These are phyloP conservation scores for Halocynthia roretzi DNA, from an alignment of 23 tunicate species.

Conservation along the genomic window DNA sequence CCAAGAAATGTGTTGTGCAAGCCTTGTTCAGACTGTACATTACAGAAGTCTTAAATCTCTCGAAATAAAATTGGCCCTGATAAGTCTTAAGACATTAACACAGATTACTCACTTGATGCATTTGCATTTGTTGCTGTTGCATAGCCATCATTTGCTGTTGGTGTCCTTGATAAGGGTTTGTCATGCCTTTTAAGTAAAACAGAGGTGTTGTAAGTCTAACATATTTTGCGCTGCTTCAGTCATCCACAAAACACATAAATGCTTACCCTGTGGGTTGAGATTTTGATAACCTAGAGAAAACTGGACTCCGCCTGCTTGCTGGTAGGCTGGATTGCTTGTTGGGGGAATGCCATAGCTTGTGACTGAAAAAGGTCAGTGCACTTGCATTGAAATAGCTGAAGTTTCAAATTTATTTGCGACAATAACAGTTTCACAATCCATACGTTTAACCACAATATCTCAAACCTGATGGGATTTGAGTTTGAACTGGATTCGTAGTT, in stretches of 20 bases:
- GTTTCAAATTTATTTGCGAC: no score
- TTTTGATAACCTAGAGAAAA: no score
- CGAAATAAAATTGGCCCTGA: no score
- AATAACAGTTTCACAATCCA: background rate
- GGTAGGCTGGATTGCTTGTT: constrained; percentile 2
- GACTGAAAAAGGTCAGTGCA: background rate
- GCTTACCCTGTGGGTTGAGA: background rate
- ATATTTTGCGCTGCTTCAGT: background rate
- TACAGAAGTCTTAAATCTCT: no score
- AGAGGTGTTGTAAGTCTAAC: no score
- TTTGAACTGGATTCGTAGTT: constrained; percentile 5
- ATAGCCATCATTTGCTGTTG: background rate
- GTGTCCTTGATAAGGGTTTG: no score
- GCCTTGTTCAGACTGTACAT: no score
- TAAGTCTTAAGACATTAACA: no score
- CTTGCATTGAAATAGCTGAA: no score
- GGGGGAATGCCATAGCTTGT: background rate
- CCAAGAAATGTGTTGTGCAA: no score
- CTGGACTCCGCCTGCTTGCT: background rate
- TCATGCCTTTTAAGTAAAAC: no score
- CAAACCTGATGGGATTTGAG: background rate
- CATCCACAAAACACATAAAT: background rate
- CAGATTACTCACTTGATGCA: background rate
- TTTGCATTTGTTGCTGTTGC: constrained; percentile 11
- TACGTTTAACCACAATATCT: background rate